phyloP scores from a whole-genome alignment of 2,888 invertebrate genomes.

The Eupithecia exiguata region DNA sequence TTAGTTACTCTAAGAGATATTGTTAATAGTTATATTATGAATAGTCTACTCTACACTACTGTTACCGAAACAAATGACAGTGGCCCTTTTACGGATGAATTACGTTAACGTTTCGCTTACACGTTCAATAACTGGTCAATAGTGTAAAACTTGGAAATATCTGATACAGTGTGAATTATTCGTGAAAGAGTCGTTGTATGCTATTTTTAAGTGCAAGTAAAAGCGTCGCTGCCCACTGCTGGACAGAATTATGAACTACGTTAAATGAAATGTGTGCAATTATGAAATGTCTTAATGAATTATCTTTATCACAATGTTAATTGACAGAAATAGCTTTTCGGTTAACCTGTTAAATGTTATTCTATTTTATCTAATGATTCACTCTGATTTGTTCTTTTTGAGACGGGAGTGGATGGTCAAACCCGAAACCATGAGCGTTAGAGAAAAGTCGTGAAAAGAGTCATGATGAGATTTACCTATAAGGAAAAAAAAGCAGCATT shows the following conservation, averaged over 20 bases:
- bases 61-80: background rate
- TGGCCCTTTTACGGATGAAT: background rate
- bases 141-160: background rate
- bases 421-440: too few relatives aligned
- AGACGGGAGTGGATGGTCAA: too few relatives aligned
- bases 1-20: slow-evolving; percentile 7
- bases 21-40: background rate
- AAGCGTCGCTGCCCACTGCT: background rate
- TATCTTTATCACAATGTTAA: slow-evolving; percentile 1
- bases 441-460: too few relatives aligned
- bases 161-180: background rate
- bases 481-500: too few relatives aligned
- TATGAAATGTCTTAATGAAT: slow-evolving; percentile 18
- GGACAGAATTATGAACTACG: background rate
- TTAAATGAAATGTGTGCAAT: slow-evolving; percentile 31
- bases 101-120: background rate
- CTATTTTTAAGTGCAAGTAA: slow-evolving; percentile 11
- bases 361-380: background rate
- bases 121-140: background rate
- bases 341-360: slow-evolving; percentile 16
- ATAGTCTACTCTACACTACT: too few relatives aligned
- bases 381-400: background rate
- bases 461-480: too few relatives aligned
- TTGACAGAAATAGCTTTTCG: slow-evolving; percentile 26
- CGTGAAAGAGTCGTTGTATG: background rate